These are phyloP conservation scores for Cancer borealis DNA, from an alignment of 2,888 invertebrate species.

Conservation along the genomic window DNA sequence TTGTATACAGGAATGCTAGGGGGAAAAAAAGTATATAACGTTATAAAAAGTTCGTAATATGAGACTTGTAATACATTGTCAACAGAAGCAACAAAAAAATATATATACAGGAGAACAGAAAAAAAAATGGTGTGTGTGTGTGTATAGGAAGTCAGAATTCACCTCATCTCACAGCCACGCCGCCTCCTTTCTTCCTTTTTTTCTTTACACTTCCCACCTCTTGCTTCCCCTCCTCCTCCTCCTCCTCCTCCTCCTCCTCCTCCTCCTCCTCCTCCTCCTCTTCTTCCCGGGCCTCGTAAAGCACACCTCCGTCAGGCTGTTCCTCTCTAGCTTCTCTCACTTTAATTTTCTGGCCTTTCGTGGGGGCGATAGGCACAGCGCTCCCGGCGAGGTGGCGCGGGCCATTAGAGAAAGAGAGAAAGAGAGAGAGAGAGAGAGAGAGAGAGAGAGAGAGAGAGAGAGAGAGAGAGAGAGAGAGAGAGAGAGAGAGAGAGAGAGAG, in stretches of 20 bases:
- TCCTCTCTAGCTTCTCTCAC: slow-evolving; percentile 37
- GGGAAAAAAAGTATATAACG: background rate
- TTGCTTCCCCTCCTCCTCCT: background rate
- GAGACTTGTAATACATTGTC: too few relatives aligned
- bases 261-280: background rate
- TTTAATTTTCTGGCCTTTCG: slow-evolving; percentile 23
- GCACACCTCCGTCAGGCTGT: slow-evolving; percentile 10
- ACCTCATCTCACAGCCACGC: background rate
- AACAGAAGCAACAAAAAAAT: background rate
- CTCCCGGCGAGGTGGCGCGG: background rate
- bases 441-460: background rate
- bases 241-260: slow-evolving; percentile 39
- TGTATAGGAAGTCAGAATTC: background rate
- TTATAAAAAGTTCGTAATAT: too few relatives aligned
- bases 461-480: slow-evolving; percentile 44
- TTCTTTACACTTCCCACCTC: slow-evolving; percentile 1
- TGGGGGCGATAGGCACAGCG: slow-evolving; percentile 20
- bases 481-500: slow-evolving; percentile 36
- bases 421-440: slow-evolving; percentile 42
- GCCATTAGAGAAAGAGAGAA: slow-evolving; percentile 4
- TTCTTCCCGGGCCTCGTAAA: slow-evolving; percentile 18
- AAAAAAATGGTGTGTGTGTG: too few relatives aligned
- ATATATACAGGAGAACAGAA: background rate
- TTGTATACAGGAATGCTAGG: background rate
- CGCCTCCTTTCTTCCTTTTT: background rate